These are phyloP conservation scores for Lepus townsendii DNA, from an alignment of 2,797 vertebrate species.

Conservation along the genomic window DNA sequence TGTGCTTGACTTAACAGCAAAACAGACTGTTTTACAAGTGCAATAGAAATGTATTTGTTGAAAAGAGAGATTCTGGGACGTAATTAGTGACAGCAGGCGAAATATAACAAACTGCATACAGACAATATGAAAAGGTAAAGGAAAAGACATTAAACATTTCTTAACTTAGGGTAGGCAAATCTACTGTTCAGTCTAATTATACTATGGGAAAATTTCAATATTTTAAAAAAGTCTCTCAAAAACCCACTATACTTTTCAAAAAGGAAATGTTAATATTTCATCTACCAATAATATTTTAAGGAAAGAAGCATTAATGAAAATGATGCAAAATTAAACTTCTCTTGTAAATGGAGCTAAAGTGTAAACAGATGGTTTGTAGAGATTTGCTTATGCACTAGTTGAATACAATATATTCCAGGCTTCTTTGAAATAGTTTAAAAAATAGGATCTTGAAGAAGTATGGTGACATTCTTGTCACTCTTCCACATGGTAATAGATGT, in stretches of 20 bases:
- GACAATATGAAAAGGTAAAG: slow-evolving; percentile 82
- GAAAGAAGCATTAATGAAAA: background rate
- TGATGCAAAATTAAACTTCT: background rate
- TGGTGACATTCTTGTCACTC: background rate
- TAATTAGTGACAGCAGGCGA: slow-evolving; percentile 79
- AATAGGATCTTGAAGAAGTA: background rate
- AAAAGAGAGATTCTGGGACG: slow-evolving; percentile 74
- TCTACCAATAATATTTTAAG: slow-evolving; percentile 30
- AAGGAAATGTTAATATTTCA: slow-evolving; percentile 34
- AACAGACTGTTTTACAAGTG: slow-evolving; percentile 53
- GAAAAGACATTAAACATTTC: slow-evolving; percentile 80
- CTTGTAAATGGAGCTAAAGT: background rate
- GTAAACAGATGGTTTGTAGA: background rate
- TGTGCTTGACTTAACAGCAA: slow-evolving; percentile 70
- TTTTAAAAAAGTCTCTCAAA: slow-evolving; percentile 52
- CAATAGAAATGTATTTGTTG: slow-evolving; percentile 63
- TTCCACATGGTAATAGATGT: background rate
- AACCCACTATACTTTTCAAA: background rate
- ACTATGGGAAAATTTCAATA: slow-evolving; percentile 73
- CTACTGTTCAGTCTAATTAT: slow-evolving; percentile 79
- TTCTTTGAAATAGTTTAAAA: background rate
- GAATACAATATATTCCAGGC: background rate
- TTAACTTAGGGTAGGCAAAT: slow-evolving; percentile 80
- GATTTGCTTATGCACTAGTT: background rate
- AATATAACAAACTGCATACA: slow-evolving; percentile 82